These are phyloP conservation scores for Syrista parreyssii DNA, from an alignment of 2,888 invertebrate species.

Conservation along the genomic window DNA sequence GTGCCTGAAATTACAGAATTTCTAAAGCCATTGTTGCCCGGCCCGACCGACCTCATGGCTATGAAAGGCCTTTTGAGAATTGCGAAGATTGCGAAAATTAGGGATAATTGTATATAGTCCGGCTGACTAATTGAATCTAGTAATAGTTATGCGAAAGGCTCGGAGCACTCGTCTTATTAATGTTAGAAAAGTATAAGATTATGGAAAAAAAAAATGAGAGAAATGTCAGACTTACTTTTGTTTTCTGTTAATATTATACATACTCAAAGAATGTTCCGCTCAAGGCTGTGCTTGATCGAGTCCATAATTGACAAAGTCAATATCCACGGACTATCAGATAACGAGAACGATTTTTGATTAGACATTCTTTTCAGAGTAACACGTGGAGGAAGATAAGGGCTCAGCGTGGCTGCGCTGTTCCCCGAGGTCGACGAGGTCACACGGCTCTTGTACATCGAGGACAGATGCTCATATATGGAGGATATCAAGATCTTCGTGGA, in stretches of 20 bases:
- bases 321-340: not conserved
- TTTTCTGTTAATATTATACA: too few relatives aligned
- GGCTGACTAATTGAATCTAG: too few relatives aligned
- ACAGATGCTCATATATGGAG: conserved; percentile 87
- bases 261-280: too few relatives aligned
- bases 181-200: too few relatives aligned
- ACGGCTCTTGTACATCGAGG: conserved; percentile 82
- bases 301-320: not conserved
- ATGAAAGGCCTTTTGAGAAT: too few relatives aligned
- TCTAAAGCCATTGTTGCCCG: conserved; percentile 24
- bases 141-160: too few relatives aligned
- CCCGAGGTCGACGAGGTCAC: conserved; percentile 86
- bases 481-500: conserved; percentile 86
- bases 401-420: conserved; percentile 71
- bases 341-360: conserved; percentile 3
- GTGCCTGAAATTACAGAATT: conserved; percentile 24
- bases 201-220: too few relatives aligned
- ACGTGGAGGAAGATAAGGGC: conserved; percentile 73
- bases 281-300: too few relatives aligned
- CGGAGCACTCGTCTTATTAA: too few relatives aligned
- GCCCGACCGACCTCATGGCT: not conserved
- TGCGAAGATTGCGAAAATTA: not conserved
- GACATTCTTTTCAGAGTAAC: conserved; percentile 65
- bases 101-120: not conserved
- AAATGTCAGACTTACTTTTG: too few relatives aligned